Evolutionary conservation across 2,113 vertebrate genomes (phyloP).

Genomic region (Notiomystis cincta): DNA sequence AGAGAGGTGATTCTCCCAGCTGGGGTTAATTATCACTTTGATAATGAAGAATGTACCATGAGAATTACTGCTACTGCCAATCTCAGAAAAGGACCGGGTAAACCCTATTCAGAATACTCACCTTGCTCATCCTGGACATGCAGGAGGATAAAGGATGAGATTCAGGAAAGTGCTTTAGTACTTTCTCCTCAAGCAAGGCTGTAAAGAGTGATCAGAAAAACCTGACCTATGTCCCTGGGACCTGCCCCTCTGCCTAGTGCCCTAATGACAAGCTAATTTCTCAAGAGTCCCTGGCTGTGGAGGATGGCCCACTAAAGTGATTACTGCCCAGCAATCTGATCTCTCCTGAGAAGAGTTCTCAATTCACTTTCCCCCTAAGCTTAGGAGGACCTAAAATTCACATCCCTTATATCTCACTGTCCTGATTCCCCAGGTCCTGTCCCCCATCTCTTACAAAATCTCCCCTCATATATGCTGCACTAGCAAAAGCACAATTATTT

Average conservation of each 20-base stretch:
- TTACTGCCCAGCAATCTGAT: not conserved
- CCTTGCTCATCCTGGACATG: not conserved
- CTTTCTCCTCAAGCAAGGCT: not conserved
- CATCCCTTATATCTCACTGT: not conserved
- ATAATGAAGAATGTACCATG: not conserved
- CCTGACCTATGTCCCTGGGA: not conserved
- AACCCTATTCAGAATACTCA: not conserved
- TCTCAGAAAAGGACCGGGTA: not conserved
- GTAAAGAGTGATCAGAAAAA: not conserved
- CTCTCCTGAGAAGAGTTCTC: not conserved
- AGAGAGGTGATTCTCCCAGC: not conserved
- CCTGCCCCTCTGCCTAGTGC: not conserved
- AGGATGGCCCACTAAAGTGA: not conserved
- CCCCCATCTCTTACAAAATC: not conserved
- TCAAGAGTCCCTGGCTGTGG: not conserved
- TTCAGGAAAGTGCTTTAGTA: not conserved
- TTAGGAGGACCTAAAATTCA: not conserved
- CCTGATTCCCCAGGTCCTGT: not conserved
- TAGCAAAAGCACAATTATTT: not conserved
- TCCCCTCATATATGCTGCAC: not conserved
- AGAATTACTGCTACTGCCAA: not conserved
- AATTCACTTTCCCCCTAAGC: not conserved
- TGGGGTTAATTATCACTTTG: not conserved
- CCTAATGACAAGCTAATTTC: not conserved
- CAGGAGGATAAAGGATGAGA: not conserved